phyloP scores from a whole-genome alignment of 2,113 vertebrate genomes.

The Macquaria ambigua region DNA sequence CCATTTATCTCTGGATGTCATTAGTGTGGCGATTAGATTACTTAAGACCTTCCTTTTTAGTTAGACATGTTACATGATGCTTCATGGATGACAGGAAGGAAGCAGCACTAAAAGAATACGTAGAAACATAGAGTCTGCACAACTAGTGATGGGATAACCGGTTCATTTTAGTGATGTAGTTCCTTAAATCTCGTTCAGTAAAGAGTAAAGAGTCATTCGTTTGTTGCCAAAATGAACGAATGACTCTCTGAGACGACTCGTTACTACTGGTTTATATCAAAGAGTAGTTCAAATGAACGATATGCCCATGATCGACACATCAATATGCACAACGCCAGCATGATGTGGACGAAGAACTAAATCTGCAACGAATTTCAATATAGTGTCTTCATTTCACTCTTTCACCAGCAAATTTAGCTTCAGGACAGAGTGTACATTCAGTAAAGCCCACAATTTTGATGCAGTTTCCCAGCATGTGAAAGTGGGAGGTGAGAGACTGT shows the following conservation, averaged over 20 bases:
- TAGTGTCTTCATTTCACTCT: conserved; percentile 1
- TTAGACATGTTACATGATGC: conserved; percentile 57
- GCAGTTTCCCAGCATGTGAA: conserved; percentile 57
- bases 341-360: neutral
- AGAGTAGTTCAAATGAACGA: too few species aligned
- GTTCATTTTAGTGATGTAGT: too few species aligned
- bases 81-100: conserved; percentile 26
- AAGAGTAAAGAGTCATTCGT: too few species aligned
- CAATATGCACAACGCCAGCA: neutral
- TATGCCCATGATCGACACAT: too few species aligned
- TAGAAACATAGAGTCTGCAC: neutral
- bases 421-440: conserved; percentile 18
- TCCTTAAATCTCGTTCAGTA: too few species aligned
- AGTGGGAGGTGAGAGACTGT: conserved; percentile 75
- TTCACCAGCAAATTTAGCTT: neutral
- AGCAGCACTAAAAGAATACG: neutral
- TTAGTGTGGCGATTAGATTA: conserved; percentile 56
- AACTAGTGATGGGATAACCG: too few species aligned
- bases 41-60: conserved; percentile 31
- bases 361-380: neutral
- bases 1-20: conserved; percentile 46
- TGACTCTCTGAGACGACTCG: too few species aligned
- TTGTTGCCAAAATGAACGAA: too few species aligned
- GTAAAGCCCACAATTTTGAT: conserved; percentile 28
- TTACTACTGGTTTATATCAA: too few species aligned